These are phyloP conservation scores for Conus canariensis DNA, from an alignment of 2,888 invertebrate genomes.

Conservation along the genomic window DNA sequence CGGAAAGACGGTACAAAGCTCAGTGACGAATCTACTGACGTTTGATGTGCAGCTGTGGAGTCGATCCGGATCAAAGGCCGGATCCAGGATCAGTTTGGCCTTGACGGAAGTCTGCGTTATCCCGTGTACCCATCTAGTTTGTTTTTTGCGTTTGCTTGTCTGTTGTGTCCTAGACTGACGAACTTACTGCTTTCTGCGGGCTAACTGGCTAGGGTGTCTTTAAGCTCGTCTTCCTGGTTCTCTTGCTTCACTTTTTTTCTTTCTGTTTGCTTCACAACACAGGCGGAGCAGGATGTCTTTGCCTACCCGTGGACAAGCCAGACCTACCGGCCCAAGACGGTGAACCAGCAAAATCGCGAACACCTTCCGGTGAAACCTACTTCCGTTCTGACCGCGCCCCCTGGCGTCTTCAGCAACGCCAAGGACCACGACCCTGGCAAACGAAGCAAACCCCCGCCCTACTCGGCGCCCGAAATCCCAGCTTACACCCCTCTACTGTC, in stretches of 20 bases:
- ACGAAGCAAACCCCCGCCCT: slow-evolving; percentile 51
- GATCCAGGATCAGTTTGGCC: too few relatives aligned
- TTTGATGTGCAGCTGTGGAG: too few relatives aligned
- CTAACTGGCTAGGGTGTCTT: too few relatives aligned
- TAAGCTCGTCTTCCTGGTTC: neutral
- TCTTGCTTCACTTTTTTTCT: neutral
- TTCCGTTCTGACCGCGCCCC: slow-evolving; percentile 58
- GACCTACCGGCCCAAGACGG: slow-evolving; percentile 49
- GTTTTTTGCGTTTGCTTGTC: too few relatives aligned
- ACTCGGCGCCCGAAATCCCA: slow-evolving; percentile 53
- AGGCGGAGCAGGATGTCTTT: slow-evolving; percentile 60
- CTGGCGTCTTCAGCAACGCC: slow-evolving; percentile 49
- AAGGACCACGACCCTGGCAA: slow-evolving; percentile 41
- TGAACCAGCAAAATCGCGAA: too few relatives aligned
- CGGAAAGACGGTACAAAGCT: too few relatives aligned
- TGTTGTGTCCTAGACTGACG: too few relatives aligned
- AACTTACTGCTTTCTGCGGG: too few relatives aligned
- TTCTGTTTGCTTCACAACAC: neutral
- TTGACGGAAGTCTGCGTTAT: too few relatives aligned
- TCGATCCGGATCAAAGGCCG: too few relatives aligned
- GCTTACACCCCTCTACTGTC: slow-evolving; percentile 37
- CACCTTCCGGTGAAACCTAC: slow-evolving; percentile 37
- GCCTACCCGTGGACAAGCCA: slow-evolving; percentile 69
- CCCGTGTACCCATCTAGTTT: too few relatives aligned
- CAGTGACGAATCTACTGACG: too few relatives aligned